A percentile compares a stretch with the other conserved stretches of the same genome.
These are phyloP conservation scores for Araneus ventricosus DNA, from an alignment of 1,140 invertebrate species.

Conservation along the genomic window DNA sequence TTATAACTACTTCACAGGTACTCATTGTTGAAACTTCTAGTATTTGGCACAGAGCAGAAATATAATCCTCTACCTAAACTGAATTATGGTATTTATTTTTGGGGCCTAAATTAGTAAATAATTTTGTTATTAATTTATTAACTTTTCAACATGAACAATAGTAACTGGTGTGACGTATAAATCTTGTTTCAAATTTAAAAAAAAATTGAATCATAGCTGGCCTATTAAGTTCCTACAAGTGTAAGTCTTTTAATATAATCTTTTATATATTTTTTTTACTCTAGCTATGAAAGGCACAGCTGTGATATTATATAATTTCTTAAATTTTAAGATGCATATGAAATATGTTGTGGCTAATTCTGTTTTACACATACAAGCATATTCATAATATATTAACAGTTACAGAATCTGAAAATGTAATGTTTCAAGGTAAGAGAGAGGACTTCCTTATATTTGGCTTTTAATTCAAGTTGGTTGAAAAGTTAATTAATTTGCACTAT, in stretches of 20 bases:
- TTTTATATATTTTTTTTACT: neutral
- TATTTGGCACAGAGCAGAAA: too few relatives aligned
- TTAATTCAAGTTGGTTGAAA: neutral
- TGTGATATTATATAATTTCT: conserved; percentile 49
- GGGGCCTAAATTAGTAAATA: too few relatives aligned
- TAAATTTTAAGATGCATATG: neutral
- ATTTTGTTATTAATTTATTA: too few relatives aligned
- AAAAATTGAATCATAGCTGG: conserved; percentile 10
- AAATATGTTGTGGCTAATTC: neutral
- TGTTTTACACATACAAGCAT: conserved; percentile 21
- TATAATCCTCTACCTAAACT: too few relatives aligned
- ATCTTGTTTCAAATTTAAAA: neutral
- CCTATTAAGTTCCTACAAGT: conserved; percentile 17
- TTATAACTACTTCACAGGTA: too few relatives aligned
- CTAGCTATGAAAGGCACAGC: conserved; percentile 59
- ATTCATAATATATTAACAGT: neutral
- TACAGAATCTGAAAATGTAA: neutral
- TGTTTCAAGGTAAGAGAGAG: neutral
- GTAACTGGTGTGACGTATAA: neutral
- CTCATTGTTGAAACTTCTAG: too few relatives aligned
- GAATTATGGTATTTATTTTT: too few relatives aligned
- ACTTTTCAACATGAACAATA: too few relatives aligned
- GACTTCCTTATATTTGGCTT: neutral
- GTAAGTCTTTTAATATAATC: neutral
- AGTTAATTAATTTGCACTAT: neutral